Evolutionary conservation across 2,113 vertebrate genomes (phyloP), one percentile per base, ranked within the genome.

Genomic region (Bos javanicus): DNA sequence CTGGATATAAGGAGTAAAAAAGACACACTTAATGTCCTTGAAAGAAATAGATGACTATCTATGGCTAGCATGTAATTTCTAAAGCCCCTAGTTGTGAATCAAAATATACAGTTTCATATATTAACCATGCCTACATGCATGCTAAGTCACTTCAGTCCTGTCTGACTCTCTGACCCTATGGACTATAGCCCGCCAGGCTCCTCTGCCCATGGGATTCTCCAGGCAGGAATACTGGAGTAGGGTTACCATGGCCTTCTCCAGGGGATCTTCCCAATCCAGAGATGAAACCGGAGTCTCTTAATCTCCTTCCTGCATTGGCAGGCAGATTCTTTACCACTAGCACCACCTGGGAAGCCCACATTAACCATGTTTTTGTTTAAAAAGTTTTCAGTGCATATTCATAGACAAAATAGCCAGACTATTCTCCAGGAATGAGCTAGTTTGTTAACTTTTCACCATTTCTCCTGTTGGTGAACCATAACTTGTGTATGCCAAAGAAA

Each of bases 301-400:
- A 19, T 74, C 19, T 74, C 67, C 10, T 43, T 76, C 71, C 71
- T 76, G 6, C 39, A 15, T 43, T 43, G 39, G 23, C 71, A 76
- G 71, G 71, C 12, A 2, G 36, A 26, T 76, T 43, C 36, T 76
- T 76, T 76, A 76, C 23, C 71, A 76, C 71, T 74, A 74, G 36
- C 11, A 43, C 21, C 36, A 74, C 11, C 21, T 76, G 36, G 36
- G 36, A 76, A 76, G 71, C 71, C 71, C 39, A 43, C 36, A 95
- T 97, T 98, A 98, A 98, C 97, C 92, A 90, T 95, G 94, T 97
- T 98, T 98, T 98, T 98, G 97, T 98, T 98, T 97, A 96, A 98
- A 98, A 98, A 98, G 60, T 91, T 98, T 98, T 97, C 96, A 89
- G 87, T 94, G 74, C 95, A 90, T 90, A 87, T 97, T 84, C 90